Evolutionary conservation across 2,888 invertebrate genomes (phyloP), one percentile per base, ranked within the genome.

Genomic region (Brachyptera risi): DNA sequence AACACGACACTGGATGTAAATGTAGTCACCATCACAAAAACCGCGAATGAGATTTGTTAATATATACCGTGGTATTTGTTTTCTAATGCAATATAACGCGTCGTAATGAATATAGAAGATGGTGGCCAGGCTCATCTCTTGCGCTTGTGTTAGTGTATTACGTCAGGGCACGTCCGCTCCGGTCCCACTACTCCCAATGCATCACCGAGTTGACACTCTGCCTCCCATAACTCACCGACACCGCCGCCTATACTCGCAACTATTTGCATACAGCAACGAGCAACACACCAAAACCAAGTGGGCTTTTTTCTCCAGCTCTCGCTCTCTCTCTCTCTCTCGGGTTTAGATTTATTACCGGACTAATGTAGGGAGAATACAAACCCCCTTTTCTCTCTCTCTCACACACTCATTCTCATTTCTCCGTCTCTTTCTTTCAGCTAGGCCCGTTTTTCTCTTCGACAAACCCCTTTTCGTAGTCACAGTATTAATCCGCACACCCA

Each of bases 151-250:
- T 47, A 19, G n/a, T n/a, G n/a, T n/a, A n/a, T n/a, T 37, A 58
- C 61, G 63, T 60, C 63, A 60, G 42, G 60, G 47, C 58, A 51
- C 23, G 51, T 56, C 56, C 54, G 23, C 47, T 26, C 56, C 26
- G 64, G 63, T 64, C 64, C 64, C 65, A 63, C 69, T 69, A 68
- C 69, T 73, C 72, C 73, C 76, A 74, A 76, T 77, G 75, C 76
- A 76, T 77, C 77, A 77, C 76, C 70, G 75, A 72, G 73, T 74
- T 76, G 77, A 76, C 77, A 76, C 75, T 75, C 73, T 75, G 74
- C 75, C 76, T 74, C 75, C 76, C 75, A 76, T 77, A 76, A 76
- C 76, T 77, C 77, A 77, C 77, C 71, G 70, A 54, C 42, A 58
- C 67, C 70, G 71, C 68, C 71, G 67, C 68, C 64, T 49, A 66